phyloP scores from a whole-genome alignment of 2,113 vertebrate genomes.

The Beaufortia kweichowensis region DNA sequence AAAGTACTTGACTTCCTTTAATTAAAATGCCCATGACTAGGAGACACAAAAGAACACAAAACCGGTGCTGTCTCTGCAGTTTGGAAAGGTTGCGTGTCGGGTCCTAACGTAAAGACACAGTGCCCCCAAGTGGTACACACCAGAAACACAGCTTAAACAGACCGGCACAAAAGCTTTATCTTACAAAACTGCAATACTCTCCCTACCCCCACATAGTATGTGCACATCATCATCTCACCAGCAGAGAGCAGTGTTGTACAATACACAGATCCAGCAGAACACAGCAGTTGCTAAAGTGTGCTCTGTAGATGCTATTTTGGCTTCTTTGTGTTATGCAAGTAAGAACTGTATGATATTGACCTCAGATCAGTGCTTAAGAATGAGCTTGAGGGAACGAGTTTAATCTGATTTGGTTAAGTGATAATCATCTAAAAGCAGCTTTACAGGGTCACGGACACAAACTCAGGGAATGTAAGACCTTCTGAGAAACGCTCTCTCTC shows the following conservation, averaged over 20 bases:
- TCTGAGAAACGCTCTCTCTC: conserved; percentile 18
- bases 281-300: neutral
- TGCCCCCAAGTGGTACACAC: conserved; percentile 74
- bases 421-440: conserved; percentile 69
- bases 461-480: neutral
- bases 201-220: conserved; percentile 24
- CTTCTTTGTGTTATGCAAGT: neutral
- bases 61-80: neutral
- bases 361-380: conserved; percentile 6
- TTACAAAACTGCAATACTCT: neutral
- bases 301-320: neutral
- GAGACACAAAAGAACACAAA: conserved; percentile 2
- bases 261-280: conserved; percentile 11
- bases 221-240: conserved; percentile 59
- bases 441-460: conserved; percentile 52
- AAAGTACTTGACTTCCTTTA: neutral
- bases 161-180: neutral
- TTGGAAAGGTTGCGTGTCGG: neutral
- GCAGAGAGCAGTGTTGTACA: conserved; percentile 75
- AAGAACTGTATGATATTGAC: neutral
- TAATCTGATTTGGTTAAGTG: conserved; percentile 68
- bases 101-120: conserved; percentile 66
- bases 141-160: neutral
- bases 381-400: conserved; percentile 57
- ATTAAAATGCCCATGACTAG: neutral